Percentiles rank a stretch among this genome's conserved stretches.
phyloP scores from a whole-genome alignment of 2,113 vertebrate species.

The Glaucidium brasilianum region DNA sequence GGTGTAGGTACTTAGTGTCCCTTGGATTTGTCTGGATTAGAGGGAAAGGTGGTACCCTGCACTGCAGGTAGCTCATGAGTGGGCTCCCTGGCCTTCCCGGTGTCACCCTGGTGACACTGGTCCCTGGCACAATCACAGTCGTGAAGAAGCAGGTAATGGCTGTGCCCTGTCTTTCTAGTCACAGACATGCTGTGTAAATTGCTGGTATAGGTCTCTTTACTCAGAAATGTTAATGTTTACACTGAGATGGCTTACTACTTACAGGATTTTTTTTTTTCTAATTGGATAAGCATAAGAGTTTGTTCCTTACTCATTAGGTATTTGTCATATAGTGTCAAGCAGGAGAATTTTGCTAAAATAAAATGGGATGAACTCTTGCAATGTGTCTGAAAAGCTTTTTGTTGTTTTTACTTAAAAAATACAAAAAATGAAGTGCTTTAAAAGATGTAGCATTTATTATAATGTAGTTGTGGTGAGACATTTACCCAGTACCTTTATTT shows the following conservation, averaged over 20 bases:
- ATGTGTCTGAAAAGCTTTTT: background rate
- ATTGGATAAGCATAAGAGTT: background rate
- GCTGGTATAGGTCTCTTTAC: background rate
- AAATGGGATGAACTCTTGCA: background rate
- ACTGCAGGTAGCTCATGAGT: background rate
- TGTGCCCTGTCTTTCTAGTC: background rate
- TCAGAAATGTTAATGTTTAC: background rate
- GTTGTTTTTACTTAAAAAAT: too few species aligned
- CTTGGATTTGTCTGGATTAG: background rate
- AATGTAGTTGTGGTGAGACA: too few species aligned
- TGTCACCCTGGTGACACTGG: background rate
- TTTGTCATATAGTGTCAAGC: background rate
- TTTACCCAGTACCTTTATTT: background rate
- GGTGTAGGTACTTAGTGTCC: too few species aligned
- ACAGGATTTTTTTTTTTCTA: too few species aligned
- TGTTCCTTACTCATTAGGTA: fast-evolving
- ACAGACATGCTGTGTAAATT: background rate
- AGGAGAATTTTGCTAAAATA: too few species aligned
- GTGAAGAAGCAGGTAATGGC: background rate
- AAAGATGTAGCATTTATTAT: background rate
- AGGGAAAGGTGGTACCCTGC: too few species aligned
- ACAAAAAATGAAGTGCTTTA: background rate
- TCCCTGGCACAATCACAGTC: background rate
- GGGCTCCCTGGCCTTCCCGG: background rate
- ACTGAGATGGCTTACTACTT: background rate